Evolutionary conservation across 2,113 vertebrate genomes (phyloP).

Genomic region (Helogale parvula): DNA sequence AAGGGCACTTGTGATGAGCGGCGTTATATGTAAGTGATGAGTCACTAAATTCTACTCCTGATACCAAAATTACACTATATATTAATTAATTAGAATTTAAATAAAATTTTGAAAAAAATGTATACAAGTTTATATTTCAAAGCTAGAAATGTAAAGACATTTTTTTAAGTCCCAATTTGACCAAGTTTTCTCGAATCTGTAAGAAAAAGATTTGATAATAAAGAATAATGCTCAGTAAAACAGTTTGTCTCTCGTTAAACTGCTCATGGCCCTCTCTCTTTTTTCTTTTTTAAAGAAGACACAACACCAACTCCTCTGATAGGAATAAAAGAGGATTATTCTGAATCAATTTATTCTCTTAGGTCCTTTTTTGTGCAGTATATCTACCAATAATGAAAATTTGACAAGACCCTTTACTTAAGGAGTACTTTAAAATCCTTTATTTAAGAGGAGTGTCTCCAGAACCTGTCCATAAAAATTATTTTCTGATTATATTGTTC

Average conservation of each 20-base stretch:
- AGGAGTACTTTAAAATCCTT: slow-evolving; percentile 33
- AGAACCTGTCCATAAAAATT: slow-evolving; percentile 4
- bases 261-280: background rate
- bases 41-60: too few species aligned
- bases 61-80: too few species aligned
- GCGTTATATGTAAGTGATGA: too few species aligned
- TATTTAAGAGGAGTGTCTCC: slow-evolving; percentile 5
- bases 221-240: background rate
- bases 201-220: background rate
- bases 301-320: background rate
- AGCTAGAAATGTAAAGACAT: slow-evolving; percentile 13
- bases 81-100: too few species aligned
- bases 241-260: background rate
- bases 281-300: background rate
- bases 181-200: background rate
- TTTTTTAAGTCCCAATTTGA: background rate
- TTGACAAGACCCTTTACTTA: background rate
- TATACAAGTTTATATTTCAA: background rate
- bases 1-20: too few species aligned
- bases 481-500: background rate
- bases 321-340: background rate
- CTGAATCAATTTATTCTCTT: background rate
- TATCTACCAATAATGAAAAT: slow-evolving; percentile 8
- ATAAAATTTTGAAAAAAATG: too few species aligned
- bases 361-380: background rate